Conservation (phyloP, 2,888 invertebrate genomes). For the Girardia tigrina region DNA sequence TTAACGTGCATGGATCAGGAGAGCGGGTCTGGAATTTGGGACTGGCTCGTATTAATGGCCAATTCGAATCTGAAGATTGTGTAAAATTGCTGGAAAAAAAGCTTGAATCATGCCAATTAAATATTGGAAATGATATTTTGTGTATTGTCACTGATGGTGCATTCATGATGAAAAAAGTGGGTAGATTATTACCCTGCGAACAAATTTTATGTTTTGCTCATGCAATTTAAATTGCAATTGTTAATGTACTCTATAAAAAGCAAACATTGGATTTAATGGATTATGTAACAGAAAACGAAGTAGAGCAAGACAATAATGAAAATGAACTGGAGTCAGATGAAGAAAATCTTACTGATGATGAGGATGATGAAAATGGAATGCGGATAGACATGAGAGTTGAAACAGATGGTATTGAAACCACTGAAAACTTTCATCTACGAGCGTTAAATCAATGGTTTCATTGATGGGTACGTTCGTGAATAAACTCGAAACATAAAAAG, state of each 20-base stretch:
- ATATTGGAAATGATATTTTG: slow-evolving; percentile 1
- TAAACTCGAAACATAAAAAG: too few species aligned
- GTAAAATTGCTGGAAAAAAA: neutral
- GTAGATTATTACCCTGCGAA: neutral
- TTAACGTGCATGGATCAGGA: slow-evolving; percentile 3
- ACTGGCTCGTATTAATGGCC: neutral
- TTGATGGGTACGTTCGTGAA: too few species aligned
- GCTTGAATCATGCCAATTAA: neutral
- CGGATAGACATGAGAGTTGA: too few species aligned
- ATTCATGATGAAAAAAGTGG: neutral
- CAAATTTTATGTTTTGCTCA: neutral
- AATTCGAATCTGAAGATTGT: neutral
- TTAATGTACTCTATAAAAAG: neutral
- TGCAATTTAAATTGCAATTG: slow-evolving; percentile 11
- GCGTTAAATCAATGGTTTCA: too few species aligned
- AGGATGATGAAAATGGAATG: too few species aligned
- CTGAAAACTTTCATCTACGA: neutral
- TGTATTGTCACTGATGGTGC: neutral
- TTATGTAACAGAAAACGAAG: neutral
- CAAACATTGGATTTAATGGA: neutral
- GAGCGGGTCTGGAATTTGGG: slow-evolving; percentile 14
- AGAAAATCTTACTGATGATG: neutral
- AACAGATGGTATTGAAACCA: neutral
- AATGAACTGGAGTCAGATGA: neutral
- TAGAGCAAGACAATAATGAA: neutral